Conservation (phyloP, 1,140 invertebrate genomes). For the Saxidomus purpurata region DNA sequence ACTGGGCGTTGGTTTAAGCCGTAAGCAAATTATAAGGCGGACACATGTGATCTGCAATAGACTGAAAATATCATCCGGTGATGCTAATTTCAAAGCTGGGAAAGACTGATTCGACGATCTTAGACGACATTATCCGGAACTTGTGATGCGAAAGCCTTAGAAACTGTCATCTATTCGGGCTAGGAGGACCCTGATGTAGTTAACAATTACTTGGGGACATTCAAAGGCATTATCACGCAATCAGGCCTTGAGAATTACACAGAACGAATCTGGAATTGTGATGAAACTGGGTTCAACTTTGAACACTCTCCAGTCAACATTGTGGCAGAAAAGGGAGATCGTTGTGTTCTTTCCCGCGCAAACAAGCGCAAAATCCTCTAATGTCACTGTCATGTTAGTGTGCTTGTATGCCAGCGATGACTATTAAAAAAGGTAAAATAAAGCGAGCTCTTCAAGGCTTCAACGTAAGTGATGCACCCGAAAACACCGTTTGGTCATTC, state of each 20-base stretch:
- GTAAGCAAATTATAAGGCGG: slow-evolving; percentile 5
- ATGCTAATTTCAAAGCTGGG: not conserved
- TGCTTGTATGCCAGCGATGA: not conserved
- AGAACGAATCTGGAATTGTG: not conserved
- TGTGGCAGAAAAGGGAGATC: not conserved
- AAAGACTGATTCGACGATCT: not conserved
- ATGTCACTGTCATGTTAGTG: not conserved
- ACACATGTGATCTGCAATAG: not conserved
- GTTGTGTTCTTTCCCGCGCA: not conserved
- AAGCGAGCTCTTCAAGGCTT: too few species aligned
- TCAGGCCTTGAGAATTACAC: not conserved
- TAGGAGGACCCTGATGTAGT: not conserved
- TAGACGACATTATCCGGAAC: not conserved
- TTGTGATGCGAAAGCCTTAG: too few species aligned
- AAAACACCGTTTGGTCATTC: too few species aligned
- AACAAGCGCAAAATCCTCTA: too few species aligned
- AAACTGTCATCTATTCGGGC: not conserved
- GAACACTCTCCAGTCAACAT: slow-evolving; percentile 13
- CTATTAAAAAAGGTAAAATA: too few species aligned
- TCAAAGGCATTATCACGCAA: not conserved
- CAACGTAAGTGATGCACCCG: too few species aligned
- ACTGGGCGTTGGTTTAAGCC: not conserved
- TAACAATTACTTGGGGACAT: not conserved
- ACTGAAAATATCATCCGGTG: not conserved
- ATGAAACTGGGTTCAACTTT: slow-evolving; percentile 14